phyloP scores from a whole-genome alignment of 2,113 vertebrate species.

The Ramphastos sulfuratus region DNA sequence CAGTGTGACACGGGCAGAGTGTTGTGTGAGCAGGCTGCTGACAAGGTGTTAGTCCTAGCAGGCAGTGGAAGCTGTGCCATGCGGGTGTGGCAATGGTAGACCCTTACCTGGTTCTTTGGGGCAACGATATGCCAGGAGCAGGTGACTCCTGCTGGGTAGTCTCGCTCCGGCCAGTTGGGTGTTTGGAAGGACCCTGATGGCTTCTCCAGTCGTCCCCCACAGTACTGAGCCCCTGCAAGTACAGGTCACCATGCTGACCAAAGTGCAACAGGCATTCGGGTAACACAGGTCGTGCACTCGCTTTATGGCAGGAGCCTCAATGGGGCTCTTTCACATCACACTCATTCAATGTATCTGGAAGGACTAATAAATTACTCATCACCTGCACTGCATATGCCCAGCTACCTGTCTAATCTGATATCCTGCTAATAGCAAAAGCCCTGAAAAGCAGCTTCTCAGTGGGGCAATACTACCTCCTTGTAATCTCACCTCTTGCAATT shows the following conservation, averaged over 20 bases:
- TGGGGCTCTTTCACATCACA: rapidly evolving
- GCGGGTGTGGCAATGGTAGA: rapidly evolving
- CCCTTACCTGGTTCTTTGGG: conserved; percentile 90
- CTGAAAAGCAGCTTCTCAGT: not conserved
- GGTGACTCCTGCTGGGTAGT: conserved; percentile 94
- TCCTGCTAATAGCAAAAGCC: not conserved
- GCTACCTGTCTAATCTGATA: too few species aligned
- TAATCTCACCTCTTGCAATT: not conserved
- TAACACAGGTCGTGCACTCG: rapidly evolving
- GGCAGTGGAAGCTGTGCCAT: rapidly evolving
- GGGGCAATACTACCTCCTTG: not conserved
- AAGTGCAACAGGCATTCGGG: rapidly evolving
- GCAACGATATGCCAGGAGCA: conserved; percentile 96
- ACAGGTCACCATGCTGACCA: not conserved
- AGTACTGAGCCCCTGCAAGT: conserved; percentile 93
- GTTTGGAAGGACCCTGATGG: conserved; percentile 90
- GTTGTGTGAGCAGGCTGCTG: not conserved
- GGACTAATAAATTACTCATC: not conserved
- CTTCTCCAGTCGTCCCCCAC: conserved; percentile 90
- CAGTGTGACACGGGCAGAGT: rapidly evolving
- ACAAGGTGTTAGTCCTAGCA: rapidly evolving
- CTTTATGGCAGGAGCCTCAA: not conserved
- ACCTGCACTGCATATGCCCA: not conserved
- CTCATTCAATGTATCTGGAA: not conserved
- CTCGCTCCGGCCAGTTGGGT: conserved; percentile 96